Percentiles rank a stretch among this genome's conserved stretches.
phyloP scores from a whole-genome alignment of 2,113 vertebrate genomes.

The Anguilla japonica region DNA sequence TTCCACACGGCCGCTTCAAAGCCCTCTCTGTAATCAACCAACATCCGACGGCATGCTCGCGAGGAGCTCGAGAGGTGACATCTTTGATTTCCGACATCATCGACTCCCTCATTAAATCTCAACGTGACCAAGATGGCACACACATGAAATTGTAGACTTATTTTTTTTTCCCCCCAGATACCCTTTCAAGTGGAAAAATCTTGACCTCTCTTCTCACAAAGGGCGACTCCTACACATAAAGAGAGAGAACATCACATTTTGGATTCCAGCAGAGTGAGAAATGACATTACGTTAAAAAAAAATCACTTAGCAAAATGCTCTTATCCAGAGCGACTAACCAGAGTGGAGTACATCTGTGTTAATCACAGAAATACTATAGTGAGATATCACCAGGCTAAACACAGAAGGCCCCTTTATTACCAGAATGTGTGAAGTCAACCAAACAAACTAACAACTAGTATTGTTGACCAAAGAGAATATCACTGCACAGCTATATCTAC shows the following conservation, averaged over 20 bases:
- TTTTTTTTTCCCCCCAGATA: conserved; percentile 27
- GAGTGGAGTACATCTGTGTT: neutral
- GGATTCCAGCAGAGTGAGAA: conserved; percentile 62
- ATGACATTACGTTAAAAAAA: neutral
- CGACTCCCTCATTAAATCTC: conserved; percentile 73
- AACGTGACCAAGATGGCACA: conserved; percentile 55
- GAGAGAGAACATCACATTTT: conserved; percentile 55
- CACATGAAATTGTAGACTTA: conserved; percentile 53
- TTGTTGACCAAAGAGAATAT: too few relatives aligned
- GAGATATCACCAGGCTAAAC: too few relatives aligned
- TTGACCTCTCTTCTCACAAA: conserved; percentile 57
- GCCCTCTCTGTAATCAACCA: conserved; percentile 65
- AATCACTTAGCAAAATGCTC: neutral
- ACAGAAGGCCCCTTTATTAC: too few relatives aligned
- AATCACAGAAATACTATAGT: too few relatives aligned
- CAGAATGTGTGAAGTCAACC: too few relatives aligned
- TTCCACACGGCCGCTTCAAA: conserved; percentile 77
- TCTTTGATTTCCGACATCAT: conserved; percentile 71
- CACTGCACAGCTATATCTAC: too few relatives aligned
- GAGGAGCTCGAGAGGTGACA: conserved; percentile 51
- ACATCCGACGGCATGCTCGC: conserved; percentile 65
- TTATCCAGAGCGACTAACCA: neutral
- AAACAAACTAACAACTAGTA: too few relatives aligned
- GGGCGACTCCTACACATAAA: conserved; percentile 63
- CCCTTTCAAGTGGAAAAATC: conserved; percentile 66